A percentile compares a stretch with the other conserved stretches of the same genome.
These are phyloP conservation scores for Thecophora atra DNA, from an alignment of 2,888 invertebrate species.

Conservation along the genomic window DNA sequence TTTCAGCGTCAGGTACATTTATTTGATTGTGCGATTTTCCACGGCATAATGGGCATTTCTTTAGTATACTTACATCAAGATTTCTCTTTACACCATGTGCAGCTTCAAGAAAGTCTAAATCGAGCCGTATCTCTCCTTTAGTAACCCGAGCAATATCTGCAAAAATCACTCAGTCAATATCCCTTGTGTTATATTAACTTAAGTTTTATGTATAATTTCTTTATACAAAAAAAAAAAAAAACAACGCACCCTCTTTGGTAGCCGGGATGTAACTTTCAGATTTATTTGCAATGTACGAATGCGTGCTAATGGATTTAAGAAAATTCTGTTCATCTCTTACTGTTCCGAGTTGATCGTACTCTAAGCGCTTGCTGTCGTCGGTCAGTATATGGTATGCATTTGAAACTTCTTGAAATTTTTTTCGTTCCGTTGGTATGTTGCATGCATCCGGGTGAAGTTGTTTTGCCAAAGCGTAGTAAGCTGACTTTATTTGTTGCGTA, in stretches of 20 bases:
- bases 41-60: conserved; percentile 57
- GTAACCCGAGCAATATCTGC: conserved; percentile 51
- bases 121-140: conserved; percentile 50
- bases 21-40: conserved; percentile 54
- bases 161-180: no score
- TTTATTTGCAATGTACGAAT: conserved; percentile 41
- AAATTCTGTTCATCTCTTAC: conserved; percentile 54
- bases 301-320: conserved; percentile 42
- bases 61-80: conserved; percentile 52
- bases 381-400: conserved; percentile 93
- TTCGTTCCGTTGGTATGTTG: conserved; percentile 51
- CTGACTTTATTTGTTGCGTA: conserved; percentile 58
- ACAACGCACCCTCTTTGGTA: conserved; percentile 45
- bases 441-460: conserved; percentile 62
- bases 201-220: no score
- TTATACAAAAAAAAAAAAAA: no score
- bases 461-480: conserved; percentile 62
- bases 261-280: conserved; percentile 32
- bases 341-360: conserved; percentile 59
- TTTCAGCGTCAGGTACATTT: conserved; percentile 52
- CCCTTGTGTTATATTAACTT: no score
- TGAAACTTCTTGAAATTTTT: conserved; percentile 84
- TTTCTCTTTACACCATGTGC: conserved; percentile 58
- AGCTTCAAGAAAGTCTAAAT: conserved; percentile 58
- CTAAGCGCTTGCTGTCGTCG: conserved; percentile 85